Percentiles rank a stretch among this genome's conserved stretches.
Evolutionary conservation across 2,888 invertebrate species (phyloP).

Genomic region (Lagria hirta): DNA sequence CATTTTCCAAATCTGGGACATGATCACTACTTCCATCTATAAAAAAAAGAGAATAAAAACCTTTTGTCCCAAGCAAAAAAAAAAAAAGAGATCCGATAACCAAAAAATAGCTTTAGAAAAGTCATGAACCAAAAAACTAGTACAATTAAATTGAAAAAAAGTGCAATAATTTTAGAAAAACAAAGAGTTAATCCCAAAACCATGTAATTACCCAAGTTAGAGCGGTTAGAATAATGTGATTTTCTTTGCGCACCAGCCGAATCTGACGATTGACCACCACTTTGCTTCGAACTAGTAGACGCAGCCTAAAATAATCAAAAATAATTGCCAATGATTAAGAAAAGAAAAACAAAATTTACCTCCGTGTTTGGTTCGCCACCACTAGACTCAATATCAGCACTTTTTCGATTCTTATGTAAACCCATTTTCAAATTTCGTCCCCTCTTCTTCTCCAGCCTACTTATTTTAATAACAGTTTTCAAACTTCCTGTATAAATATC

Average conservation of each 20-base stretch:
- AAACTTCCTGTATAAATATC: conserved; percentile 73
- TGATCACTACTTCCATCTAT: conserved; percentile 55
- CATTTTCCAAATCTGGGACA: conserved; percentile 52
- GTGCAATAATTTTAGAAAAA: conserved; percentile 28
- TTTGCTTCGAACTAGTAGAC: conserved; percentile 46
- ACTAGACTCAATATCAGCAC: conserved; percentile 41
- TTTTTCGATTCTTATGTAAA: conserved; percentile 67
- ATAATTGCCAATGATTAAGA: conserved; percentile 15
- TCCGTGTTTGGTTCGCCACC: conserved; percentile 61
- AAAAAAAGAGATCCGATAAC: conserved; percentile 22
- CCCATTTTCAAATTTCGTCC: conserved; percentile 71
- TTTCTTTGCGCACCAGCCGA: conserved; percentile 71
- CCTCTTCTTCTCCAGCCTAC: conserved; percentile 67
- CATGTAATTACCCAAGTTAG: conserved; percentile 59
- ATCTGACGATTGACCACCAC: conserved; percentile 52
- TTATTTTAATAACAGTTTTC: conserved; percentile 81
- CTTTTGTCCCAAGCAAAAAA: conserved; percentile 7
- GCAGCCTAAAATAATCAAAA: conserved; percentile 54
- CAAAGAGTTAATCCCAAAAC: conserved; percentile 52
- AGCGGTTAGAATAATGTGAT: conserved; percentile 74
- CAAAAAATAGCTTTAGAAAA: conserved; percentile 12
- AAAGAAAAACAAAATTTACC: conserved; percentile 50
- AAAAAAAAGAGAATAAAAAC: conserved; percentile 14
- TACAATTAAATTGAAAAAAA: conserved; percentile 31
- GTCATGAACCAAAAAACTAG: conserved; percentile 21